Evolutionary conservation across 2,888 invertebrate genomes (phyloP), one percentile per base, ranked within the genome.

Genomic region (Pristionchus arcanus): DNA sequence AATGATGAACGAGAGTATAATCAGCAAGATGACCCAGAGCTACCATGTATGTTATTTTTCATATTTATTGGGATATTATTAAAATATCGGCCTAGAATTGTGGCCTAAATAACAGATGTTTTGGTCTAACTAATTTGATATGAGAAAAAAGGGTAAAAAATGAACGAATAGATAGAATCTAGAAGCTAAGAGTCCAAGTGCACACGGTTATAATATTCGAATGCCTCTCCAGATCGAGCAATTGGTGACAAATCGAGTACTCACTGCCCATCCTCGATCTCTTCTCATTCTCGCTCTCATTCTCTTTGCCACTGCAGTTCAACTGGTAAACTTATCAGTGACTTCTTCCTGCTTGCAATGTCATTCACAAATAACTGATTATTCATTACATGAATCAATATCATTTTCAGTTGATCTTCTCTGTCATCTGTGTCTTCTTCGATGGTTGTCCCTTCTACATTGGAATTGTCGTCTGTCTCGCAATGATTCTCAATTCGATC

Each of bases 401-500:
- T 59, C 13, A 37, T 31, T 90, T 93, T 88, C 92, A 94, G 94
- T 87, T 94, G 34, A 93, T 95, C 81, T 94, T 95, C 89, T 91
- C 94, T 68, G 90, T 93, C 53, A 93, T 95, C 28, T 93, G 93
- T 77, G 90, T 94, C 25, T 94, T 95, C 91, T 95, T 93, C 91
- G 94, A 94, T 88, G 95, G 94, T 55, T 92, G 93, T 87, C 94
- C 94, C 2, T 92, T 92, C 89, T 93, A 91, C 71, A 89, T 94
- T 55, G 91, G 92, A 2, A 66, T 93, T 1, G 81, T 93, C 25
- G 87, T 92, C 34, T 91, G 92, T 66, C 37, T 91, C 37, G 77
- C 94, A 31, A 93, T 95, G 89, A 89, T 95, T 77, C 42, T 92
- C 59, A 94, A 95, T 90, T 91, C 93, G 55, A 16, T 91, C 37